Percentiles rank a stretch among this genome's conserved stretches.
These are phyloP conservation scores for Champsocephalus gunnari DNA, from an alignment of 2,797 vertebrate species.

Conservation along the genomic window DNA sequence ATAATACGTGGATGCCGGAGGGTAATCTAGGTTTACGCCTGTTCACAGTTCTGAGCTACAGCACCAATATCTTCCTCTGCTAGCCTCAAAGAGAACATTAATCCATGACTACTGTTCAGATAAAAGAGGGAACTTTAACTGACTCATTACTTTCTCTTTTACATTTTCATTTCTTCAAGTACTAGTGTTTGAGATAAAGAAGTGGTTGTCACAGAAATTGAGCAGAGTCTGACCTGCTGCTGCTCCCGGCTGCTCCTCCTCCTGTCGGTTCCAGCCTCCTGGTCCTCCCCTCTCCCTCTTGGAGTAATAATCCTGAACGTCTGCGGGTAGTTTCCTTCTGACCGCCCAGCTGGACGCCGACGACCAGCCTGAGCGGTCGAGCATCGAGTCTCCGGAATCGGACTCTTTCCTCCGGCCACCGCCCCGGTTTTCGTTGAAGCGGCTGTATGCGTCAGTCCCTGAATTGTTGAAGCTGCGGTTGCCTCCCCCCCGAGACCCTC, in stretches of 20 bases:
- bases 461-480: constrained; percentile 86
- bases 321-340: constrained; percentile 95
- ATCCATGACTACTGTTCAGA: background rate
- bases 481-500: constrained; percentile 78
- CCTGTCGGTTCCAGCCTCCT: constrained; percentile 89
- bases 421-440: constrained; percentile 89
- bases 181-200: background rate
- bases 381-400: constrained; percentile 84
- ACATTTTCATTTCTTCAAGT: background rate
- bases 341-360: constrained; percentile 98
- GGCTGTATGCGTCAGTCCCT: constrained; percentile 89
- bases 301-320: constrained; percentile 97
- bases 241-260: constrained; percentile 83
- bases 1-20: background rate
- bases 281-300: constrained; percentile 89
- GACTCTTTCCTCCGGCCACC: constrained; percentile 88
- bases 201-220: background rate
- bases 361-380: constrained; percentile 97
- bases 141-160: background rate
- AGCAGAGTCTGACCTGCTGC: constrained; percentile 73
- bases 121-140: background rate
- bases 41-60: background rate
- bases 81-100: constrained; percentile 13
- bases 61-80: background rate
- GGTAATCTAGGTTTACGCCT: background rate